Evolutionary conservation across 2,113 vertebrate genomes (phyloP).

Genomic region (Bombycilla garrulus): DNA sequence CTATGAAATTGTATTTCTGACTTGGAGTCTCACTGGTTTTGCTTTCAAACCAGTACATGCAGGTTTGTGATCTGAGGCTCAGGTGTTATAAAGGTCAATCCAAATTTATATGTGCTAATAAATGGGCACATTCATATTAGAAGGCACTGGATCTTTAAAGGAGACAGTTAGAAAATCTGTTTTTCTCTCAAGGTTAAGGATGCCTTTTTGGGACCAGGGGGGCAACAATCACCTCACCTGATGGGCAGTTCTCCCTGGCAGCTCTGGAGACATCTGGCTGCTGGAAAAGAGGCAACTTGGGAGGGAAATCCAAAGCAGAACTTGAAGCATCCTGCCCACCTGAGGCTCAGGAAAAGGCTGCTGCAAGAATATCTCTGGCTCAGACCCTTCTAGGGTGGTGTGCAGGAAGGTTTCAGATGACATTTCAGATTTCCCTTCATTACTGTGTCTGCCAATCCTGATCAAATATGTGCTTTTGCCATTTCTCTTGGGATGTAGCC

Average conservation of each 20-base stretch:
- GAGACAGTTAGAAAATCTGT: background rate
- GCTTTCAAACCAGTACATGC: no score
- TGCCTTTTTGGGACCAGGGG: background rate
- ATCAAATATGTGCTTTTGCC: background rate
- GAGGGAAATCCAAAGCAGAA: background rate
- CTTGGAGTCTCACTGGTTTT: no score
- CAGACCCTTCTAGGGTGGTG: background rate
- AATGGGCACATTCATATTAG: background rate
- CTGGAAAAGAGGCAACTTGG: background rate
- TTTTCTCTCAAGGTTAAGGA: background rate
- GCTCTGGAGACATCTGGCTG: background rate
- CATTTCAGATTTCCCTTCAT: background rate
- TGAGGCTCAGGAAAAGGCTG: background rate
- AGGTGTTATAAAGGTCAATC: no score
- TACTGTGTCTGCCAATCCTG: background rate
- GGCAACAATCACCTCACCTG: background rate
- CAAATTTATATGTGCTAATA: background rate
- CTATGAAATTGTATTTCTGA: no score
- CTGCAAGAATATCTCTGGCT: background rate
- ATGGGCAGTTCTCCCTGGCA: background rate
- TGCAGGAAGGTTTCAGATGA: background rate
- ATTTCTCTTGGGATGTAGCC: background rate
- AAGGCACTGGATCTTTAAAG: background rate
- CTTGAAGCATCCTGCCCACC: rapidly evolving
- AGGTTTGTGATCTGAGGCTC: background rate